These are phyloP conservation scores for Leucophora obtusa DNA, from an alignment of 2,888 invertebrate species.

Conservation along the genomic window DNA sequence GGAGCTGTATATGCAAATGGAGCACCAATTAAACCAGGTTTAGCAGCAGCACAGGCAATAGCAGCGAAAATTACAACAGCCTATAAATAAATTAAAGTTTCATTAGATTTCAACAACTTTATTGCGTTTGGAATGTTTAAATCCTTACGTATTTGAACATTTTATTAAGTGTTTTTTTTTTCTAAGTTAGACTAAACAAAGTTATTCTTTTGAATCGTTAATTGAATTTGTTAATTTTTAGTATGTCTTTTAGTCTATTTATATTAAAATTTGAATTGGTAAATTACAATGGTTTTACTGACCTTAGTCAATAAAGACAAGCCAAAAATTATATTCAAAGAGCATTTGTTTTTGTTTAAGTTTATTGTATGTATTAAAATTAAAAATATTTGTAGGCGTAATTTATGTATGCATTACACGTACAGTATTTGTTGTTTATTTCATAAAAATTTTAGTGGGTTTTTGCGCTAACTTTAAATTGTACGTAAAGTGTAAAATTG, in stretches of 20 bases:
- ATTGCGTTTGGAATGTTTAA: conserved; percentile 10
- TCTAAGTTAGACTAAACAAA: conserved; percentile 22
- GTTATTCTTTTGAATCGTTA: conserved; percentile 41
- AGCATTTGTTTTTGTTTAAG: neutral
- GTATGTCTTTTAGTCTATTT: conserved; percentile 29
- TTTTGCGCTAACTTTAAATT: neutral
- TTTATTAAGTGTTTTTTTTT: conserved; percentile 32
- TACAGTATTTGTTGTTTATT: neutral
- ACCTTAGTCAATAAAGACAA: conserved; percentile 1
- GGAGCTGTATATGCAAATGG: conserved; percentile 67
- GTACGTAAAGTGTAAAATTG: neutral
- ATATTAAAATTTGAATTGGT: conserved; percentile 28
- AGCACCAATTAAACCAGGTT: conserved; percentile 66
- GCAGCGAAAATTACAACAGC: conserved; percentile 69
- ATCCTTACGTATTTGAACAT: conserved; percentile 64
- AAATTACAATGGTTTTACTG: neutral
- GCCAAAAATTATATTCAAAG: neutral
- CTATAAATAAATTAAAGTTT: conserved; percentile 56
- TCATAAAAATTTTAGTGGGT: neutral
- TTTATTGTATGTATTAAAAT: no score
- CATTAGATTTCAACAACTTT: neutral
- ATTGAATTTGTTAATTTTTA: conserved; percentile 46
- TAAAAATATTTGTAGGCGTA: no score
- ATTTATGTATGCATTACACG: neutral
- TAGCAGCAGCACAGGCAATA: conserved; percentile 69